Percentiles rank a stretch among this genome's conserved stretches.
phyloP scores from a whole-genome alignment of 2,888 invertebrate species.

The Labia minor region DNA sequence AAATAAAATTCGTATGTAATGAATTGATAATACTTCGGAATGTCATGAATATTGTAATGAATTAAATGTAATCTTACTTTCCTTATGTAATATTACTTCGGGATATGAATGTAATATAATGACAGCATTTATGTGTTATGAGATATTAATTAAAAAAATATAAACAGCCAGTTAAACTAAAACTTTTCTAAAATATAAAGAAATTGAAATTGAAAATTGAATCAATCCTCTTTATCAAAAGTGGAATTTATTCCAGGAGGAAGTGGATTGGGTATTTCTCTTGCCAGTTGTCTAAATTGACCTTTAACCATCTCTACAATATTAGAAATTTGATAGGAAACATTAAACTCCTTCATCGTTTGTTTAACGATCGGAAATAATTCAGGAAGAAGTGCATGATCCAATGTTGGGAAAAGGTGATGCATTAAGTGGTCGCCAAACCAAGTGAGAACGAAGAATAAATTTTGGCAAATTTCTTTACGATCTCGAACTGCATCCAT shows the following conservation, averaged over 20 bases:
- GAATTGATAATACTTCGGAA: too few species aligned
- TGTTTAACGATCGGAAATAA: slow-evolving; percentile 52
- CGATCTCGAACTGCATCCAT: slow-evolving; percentile 63
- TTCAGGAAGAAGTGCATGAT: slow-evolving; percentile 58
- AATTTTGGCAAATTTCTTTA: slow-evolving; percentile 51
- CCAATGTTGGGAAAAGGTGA: slow-evolving; percentile 70
- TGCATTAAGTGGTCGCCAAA: slow-evolving; percentile 72
- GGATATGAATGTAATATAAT: too few species aligned
- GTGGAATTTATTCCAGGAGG: slow-evolving; percentile 20
- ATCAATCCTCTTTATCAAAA: not conserved
- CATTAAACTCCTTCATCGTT: slow-evolving; percentile 53
- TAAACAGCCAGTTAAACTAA: too few species aligned
- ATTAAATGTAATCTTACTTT: too few species aligned
- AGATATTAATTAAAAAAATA: too few species aligned
- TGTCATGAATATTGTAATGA: too few species aligned
- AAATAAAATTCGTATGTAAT: too few species aligned
- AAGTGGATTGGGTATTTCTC: slow-evolving; percentile 36
- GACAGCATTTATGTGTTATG: too few species aligned
- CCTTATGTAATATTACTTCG: too few species aligned
- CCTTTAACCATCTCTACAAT: slow-evolving; percentile 54
- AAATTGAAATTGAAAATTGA: too few species aligned
- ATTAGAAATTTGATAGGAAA: slow-evolving; percentile 35
- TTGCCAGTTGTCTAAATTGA: slow-evolving; percentile 50
- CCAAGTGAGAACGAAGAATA: slow-evolving; percentile 55
- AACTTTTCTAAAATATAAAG: too few species aligned